A percentile compares a stretch with the other conserved stretches of the same genome.
These are phyloP conservation scores for Labeo rohita DNA, from an alignment of 2,113 vertebrate species.

Conservation along the genomic window DNA sequence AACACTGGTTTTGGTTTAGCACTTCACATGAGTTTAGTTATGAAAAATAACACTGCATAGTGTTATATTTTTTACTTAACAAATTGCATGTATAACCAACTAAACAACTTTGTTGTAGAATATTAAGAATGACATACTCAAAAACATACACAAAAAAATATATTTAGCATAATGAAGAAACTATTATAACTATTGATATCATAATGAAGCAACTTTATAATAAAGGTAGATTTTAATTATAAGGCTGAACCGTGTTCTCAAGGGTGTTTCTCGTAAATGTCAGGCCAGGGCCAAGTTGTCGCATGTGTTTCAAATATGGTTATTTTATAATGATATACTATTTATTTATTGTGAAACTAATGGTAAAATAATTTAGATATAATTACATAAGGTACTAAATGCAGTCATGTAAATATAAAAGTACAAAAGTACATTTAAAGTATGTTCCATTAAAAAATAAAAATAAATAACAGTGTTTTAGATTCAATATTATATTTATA, in stretches of 20 bases:
- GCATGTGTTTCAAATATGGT: too few relatives aligned
- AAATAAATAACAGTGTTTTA: too few relatives aligned
- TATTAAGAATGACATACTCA: not conserved
- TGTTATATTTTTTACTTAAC: not conserved
- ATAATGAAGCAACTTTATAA: too few relatives aligned
- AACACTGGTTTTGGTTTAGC: not conserved
- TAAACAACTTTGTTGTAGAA: not conserved
- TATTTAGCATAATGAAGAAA: not conserved
- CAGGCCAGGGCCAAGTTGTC: not conserved
- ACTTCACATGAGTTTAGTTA: not conserved
- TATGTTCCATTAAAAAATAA: too few relatives aligned
- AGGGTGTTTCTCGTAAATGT: not conserved
- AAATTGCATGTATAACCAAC: not conserved
- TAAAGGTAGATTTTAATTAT: not conserved
- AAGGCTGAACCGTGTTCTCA: not conserved
- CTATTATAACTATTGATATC: too few relatives aligned
- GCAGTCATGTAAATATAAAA: not conserved
- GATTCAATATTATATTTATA: too few relatives aligned
- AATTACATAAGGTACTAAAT: not conserved
- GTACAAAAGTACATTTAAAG: not conserved
- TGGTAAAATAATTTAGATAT: not conserved
- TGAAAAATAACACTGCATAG: not conserved
- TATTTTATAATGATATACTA: not conserved
- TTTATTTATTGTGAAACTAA: not conserved
- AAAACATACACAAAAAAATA: not conserved